Evolutionary conservation across 1,140 invertebrate species (phyloP), one percentile per base, ranked within the genome.

Genomic region (Drosophila pruinosa): DNA sequence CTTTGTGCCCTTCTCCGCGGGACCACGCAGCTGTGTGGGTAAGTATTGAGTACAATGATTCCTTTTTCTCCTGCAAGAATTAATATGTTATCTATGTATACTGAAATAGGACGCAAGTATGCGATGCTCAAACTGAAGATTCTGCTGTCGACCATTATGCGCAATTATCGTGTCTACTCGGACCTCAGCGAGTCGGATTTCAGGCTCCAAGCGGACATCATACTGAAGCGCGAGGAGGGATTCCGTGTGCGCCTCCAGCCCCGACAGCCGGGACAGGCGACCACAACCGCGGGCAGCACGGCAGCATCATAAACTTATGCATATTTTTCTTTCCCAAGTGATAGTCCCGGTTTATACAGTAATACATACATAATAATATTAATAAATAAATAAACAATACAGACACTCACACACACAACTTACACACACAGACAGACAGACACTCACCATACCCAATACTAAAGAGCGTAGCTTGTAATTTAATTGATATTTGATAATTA

Each of bases 51-150:
- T 14, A 17, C 0, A n/a, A n/a, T n/a, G n/a, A n/a, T n/a, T n/a
- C n/a, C n/a, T n/a, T n/a, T n/a, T n/a, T n/a, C n/a, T n/a, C n/a
- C n/a, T n/a, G n/a, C n/a, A n/a, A n/a, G n/a, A n/a, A n/a, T n/a
- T n/a, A n/a, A n/a, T n/a, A n/a, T n/a, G n/a, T n/a, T 17, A 39
- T 39, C 14, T 5, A 39, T 39, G 15, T 50, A n/a, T n/a, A n/a
- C n/a, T n/a, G n/a, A n/a, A 10, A 26, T 75, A 95, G 96, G 96
- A 58, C 96, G 96, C 52, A 97, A 96, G 92, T 98, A 98, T 92
- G 97, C 97, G 1, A 94, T 97, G 92, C 92, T 97, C 43, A 97
- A 98, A 89, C 92, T 96, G 61, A 98, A 98, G 91, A 94, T 97
- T n/a, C 92, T 98, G 0, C 92, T 99, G 4, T 95, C 97, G 0